These are phyloP conservation scores for Halyomorpha halys DNA, from an alignment of 1,140 invertebrate species.

Conservation along the genomic window DNA sequence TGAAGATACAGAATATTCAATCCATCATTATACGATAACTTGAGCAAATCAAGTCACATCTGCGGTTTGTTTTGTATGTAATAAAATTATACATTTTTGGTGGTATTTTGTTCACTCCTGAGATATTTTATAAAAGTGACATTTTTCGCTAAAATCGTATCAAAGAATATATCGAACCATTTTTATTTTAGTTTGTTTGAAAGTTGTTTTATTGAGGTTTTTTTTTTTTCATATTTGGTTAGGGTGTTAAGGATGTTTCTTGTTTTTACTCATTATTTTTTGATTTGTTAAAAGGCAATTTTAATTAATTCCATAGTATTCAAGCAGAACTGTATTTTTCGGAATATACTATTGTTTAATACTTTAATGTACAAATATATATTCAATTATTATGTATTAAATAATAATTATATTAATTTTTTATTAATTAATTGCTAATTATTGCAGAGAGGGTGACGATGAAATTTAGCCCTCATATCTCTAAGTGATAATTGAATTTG, in stretches of 20 bases:
- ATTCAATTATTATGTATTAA: not conserved
- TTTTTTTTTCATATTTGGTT: not conserved
- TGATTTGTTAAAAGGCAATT: not conserved
- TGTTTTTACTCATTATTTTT: not conserved
- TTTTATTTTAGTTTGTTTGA: too few species aligned
- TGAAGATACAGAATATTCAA: too few species aligned
- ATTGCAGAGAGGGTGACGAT: constrained; percentile 26
- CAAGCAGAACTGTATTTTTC: not conserved
- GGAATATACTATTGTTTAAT: too few species aligned
- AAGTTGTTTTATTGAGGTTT: not conserved
- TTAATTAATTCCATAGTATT: not conserved
- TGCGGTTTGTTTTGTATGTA: too few species aligned
- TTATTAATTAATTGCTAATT: constrained; percentile 9
- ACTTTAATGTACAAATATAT: not conserved
- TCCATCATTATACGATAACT: too few species aligned
- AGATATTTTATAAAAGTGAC: too few species aligned
- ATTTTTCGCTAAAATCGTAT: too few species aligned
- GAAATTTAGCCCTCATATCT: constrained; percentile 24
- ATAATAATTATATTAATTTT: not conserved
- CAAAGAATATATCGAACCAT: too few species aligned
- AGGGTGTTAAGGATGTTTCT: not conserved
- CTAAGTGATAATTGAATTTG: not conserved
- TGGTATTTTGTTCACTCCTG: too few species aligned
- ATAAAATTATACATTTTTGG: too few species aligned
- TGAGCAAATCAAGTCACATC: too few species aligned